These are phyloP conservation scores for Leistus spinibarbis DNA, from an alignment of 2,888 invertebrate species.

Conservation along the genomic window DNA sequence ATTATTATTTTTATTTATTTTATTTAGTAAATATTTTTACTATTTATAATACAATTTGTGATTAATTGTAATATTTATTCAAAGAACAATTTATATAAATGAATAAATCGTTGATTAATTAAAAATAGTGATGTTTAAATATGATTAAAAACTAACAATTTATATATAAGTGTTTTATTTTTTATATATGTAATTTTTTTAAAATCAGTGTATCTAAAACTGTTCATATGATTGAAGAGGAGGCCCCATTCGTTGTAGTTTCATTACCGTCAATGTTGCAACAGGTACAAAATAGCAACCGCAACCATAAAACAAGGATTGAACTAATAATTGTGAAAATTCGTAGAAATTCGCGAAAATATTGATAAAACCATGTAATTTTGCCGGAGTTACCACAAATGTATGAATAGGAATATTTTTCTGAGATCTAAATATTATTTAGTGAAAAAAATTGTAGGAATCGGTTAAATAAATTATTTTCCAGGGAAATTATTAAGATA, in stretches of 20 bases:
- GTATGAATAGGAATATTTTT: background rate
- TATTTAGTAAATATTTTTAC: background rate
- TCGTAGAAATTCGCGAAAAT: background rate
- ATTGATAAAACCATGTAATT: background rate
- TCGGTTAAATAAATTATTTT: background rate
- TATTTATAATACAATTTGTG: background rate
- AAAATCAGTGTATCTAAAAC: constrained; percentile 19
- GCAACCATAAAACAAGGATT: background rate
- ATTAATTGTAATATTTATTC: background rate
- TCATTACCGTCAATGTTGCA: constrained; percentile 67
- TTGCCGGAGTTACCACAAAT: background rate
- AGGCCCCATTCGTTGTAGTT: constrained; percentile 70
- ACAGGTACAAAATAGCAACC: constrained; percentile 18
- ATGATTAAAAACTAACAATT: background rate
- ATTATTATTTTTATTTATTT: too few relatives aligned
- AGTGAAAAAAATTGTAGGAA: background rate
- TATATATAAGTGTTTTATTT: background rate
- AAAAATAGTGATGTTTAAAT: background rate
- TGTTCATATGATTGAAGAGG: constrained; percentile 61
- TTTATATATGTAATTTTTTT: background rate
- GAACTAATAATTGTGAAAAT: background rate
- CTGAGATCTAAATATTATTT: background rate
- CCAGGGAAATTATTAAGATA: background rate
- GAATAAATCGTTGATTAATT: background rate
- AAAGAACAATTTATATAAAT: background rate